Conservation (phyloP, 2,888 invertebrate species). For the Drosophila subquinaria region DNA sequence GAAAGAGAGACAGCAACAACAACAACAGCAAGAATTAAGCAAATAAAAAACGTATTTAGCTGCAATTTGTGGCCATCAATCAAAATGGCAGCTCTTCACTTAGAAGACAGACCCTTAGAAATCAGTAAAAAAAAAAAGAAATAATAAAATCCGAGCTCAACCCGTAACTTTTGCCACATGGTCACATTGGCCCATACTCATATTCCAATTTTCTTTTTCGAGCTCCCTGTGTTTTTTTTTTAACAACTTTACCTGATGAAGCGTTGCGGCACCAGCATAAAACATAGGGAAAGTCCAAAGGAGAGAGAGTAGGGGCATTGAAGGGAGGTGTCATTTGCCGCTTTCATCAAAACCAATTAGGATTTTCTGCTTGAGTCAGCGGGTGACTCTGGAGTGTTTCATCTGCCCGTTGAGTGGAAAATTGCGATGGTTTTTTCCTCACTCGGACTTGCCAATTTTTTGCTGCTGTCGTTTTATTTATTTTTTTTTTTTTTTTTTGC, state of each 20-base stretch:
- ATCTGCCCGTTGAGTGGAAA: conserved; percentile 69
- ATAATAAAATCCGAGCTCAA: conserved; percentile 22
- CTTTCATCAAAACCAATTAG: conserved; percentile 85
- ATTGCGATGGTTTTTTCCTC: conserved; percentile 62
- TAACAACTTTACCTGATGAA: conserved; percentile 70
- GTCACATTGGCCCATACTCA: conserved; percentile 66
- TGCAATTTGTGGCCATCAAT: conserved; percentile 81
- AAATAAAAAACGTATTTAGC: conserved; percentile 81
- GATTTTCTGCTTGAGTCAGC: conserved; percentile 79
- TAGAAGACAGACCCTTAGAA: conserved; percentile 38
- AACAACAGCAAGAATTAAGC: conserved; percentile 55
- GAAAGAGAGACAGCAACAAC: conserved; percentile 21
- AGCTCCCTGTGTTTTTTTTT: conserved; percentile 33
- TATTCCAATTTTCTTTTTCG: conserved; percentile 36
- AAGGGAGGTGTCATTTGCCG: conserved; percentile 67
- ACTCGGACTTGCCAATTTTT: conserved; percentile 39
- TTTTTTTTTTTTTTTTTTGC: conserved; percentile 15
- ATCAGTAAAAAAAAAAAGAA: conserved; percentile 30
- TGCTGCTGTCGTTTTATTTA: conserved; percentile 30
- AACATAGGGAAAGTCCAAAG: conserved; percentile 11
- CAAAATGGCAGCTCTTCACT: conserved; percentile 68
- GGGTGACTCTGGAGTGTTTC: conserved; percentile 27
- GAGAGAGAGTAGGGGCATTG: not conserved
- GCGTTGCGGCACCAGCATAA: conserved; percentile 58
- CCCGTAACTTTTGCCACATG: conserved; percentile 76